Evolutionary conservation across 1,140 invertebrate species (phyloP), one percentile per base, ranked within the genome.

Genomic region (Macrostomum lignano): DNA sequence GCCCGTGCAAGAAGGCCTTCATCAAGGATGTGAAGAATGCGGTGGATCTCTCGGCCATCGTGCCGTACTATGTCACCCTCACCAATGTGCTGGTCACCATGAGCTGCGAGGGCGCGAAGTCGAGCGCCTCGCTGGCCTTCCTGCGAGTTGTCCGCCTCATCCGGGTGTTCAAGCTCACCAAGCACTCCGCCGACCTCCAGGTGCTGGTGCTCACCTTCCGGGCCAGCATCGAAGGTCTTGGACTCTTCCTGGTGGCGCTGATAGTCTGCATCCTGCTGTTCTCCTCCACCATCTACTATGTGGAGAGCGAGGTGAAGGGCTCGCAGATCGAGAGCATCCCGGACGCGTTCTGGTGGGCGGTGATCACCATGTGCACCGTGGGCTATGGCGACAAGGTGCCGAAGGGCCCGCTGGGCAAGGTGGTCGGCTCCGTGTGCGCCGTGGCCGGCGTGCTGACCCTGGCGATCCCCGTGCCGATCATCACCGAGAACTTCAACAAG

Each of bases 11-110:
- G 41, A 66, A 82, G 50, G 75, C 77, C 64, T 86, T 84, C 68
- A 79, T 79, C 67, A 73, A 75, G 61, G 79, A 86, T 67, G 76
- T 91, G 60, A 84, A 91, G 76, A 93, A 93, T 66, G 75, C 82
- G 60, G 86, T 93, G 63, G 84, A 93, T 61, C 79, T 91, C 62
- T 79, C 84, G 65, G 81, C 82, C 55, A 86, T 93, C 67, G 84
- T 88, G 67, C 84, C 82, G 47, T 93, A 91, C 62, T 93, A 91
- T 67, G 81, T 91, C 61, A 91, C 82, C 44, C 65, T 93, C 62
- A 78, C 76, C 50, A 88, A 78, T 41, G 79, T 82, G 38, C 72
- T 84, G 51, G 77, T 76, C 43, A 76, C 82, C 62, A 72, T 81
- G 60, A 53, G 40, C 36, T 63, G 51, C 42, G 73, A 81, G 58